Percentiles rank a stretch among this genome's conserved stretches.
Conservation (phyloP, 2,888 invertebrate species). For the Drosophila prostipennis region DNA sequence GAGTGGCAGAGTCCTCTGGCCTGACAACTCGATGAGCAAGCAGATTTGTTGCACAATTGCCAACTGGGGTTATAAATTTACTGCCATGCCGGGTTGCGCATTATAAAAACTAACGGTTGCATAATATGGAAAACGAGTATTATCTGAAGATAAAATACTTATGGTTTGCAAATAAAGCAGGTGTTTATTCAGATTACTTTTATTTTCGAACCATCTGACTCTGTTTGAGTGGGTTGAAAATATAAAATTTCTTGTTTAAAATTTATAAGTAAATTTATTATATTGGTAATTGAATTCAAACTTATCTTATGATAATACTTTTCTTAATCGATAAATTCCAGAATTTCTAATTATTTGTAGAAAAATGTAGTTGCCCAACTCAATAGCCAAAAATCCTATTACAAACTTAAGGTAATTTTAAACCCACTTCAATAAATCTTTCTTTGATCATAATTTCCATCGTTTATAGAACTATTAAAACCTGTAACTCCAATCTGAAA, state of each 20-base stretch:
- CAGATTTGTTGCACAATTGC: conserved; percentile 27
- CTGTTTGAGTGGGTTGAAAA: too few species aligned
- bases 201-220: not conserved
- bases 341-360: not conserved
- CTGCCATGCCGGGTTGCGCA: conserved; percentile 4
- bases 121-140: conserved; percentile 7
- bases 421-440: not conserved
- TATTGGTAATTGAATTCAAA: too few species aligned
- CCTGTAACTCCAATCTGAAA: conserved; percentile 22
- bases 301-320: too few species aligned
- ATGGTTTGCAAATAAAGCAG: not conserved
- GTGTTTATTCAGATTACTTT: not conserved
- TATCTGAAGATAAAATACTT: conserved; percentile 6
- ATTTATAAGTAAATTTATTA: too few species aligned
- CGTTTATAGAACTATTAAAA: conserved; percentile 22
- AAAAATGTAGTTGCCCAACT: not conserved
- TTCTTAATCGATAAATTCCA: too few species aligned
- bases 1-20: conserved; percentile 14
- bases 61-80: conserved; percentile 25
- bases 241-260: too few species aligned
- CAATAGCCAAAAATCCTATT: not conserved
- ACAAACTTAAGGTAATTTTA: not conserved
- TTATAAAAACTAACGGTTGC: conserved; percentile 11
- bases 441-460: conserved; percentile 5
- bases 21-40: conserved; percentile 40